Evolutionary conservation across 2,888 invertebrate genomes (phyloP).

Genomic region (Carterocephalus palaemon): DNA sequence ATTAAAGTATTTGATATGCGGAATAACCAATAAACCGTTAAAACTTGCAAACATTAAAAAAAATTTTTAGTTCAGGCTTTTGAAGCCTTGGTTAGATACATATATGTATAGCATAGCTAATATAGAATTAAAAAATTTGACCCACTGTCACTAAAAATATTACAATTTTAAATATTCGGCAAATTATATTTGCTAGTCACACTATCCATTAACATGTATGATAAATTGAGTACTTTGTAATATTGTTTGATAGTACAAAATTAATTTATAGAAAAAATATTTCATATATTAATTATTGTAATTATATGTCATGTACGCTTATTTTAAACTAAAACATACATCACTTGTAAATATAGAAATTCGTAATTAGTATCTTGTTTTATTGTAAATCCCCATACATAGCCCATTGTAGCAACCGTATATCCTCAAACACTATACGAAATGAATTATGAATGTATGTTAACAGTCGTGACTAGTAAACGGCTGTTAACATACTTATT

Average conservation of each 20-base stretch:
- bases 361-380: slow-evolving; percentile 62
- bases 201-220: slow-evolving; percentile 69
- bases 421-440: too few relatives aligned
- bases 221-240: slow-evolving; percentile 74
- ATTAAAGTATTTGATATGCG: slow-evolving; percentile 50
- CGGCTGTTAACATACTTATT: too few relatives aligned
- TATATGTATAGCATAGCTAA: slow-evolving; percentile 57
- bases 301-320: slow-evolving; percentile 79
- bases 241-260: slow-evolving; percentile 78
- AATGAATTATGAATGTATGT: too few relatives aligned
- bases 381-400: slow-evolving; percentile 34
- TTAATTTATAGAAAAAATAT: slow-evolving; percentile 76
- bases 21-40: slow-evolving; percentile 39
- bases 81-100: slow-evolving; percentile 59
- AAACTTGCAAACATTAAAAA: slow-evolving; percentile 52
- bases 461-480: too few relatives aligned
- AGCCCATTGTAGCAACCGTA: too few relatives aligned
- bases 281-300: slow-evolving; percentile 72
- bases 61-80: slow-evolving; percentile 43
- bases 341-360: slow-evolving; percentile 78
- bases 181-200: slow-evolving; percentile 77
- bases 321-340: slow-evolving; percentile 77
- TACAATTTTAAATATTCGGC: slow-evolving; percentile 60
- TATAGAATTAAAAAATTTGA: slow-evolving; percentile 52
- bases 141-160: slow-evolving; percentile 70